These are phyloP conservation scores for Crotophaga sulcirostris DNA, from an alignment of 2,113 vertebrate species.

Conservation along the genomic window DNA sequence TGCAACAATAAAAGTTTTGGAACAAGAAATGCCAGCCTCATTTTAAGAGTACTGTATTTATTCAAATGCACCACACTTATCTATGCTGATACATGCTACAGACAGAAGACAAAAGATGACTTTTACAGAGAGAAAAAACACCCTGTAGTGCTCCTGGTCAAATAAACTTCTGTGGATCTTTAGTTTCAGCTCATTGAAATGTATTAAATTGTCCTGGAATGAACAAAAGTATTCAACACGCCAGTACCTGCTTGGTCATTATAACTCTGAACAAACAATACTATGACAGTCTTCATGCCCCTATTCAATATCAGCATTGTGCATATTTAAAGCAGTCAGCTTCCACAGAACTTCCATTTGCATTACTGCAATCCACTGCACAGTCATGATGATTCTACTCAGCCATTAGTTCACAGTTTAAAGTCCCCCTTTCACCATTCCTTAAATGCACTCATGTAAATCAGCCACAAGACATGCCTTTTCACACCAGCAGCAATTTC, in stretches of 20 bases:
- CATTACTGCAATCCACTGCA: not conserved
- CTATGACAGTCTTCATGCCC: not conserved
- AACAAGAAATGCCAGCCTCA: not conserved
- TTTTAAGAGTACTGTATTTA: not conserved
- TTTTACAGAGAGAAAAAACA: not conserved
- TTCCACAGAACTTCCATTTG: conserved; percentile 3
- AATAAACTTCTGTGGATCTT: not conserved
- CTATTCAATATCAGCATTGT: not conserved
- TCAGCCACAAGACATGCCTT: not conserved
- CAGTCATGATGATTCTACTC: not conserved
- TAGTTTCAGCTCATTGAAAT: not conserved
- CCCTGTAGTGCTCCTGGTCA: not conserved
- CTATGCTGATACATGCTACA: not conserved
- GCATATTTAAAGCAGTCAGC: not conserved
- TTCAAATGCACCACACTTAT: not conserved
- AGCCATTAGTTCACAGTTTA: not conserved
- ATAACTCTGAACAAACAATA: not conserved
- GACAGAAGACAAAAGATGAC: conserved; percentile 5
- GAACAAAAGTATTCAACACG: not conserved
- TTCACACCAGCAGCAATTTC: not conserved
- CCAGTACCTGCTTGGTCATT: not conserved
- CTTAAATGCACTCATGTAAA: not conserved
- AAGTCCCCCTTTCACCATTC: not conserved
- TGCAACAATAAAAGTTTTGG: not conserved
- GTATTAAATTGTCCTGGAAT: conserved; percentile 21